Percentiles rank a stretch among this genome's conserved stretches.
These are phyloP conservation scores for Oithona nana DNA, from an alignment of 2,888 invertebrate species.

Conservation along the genomic window DNA sequence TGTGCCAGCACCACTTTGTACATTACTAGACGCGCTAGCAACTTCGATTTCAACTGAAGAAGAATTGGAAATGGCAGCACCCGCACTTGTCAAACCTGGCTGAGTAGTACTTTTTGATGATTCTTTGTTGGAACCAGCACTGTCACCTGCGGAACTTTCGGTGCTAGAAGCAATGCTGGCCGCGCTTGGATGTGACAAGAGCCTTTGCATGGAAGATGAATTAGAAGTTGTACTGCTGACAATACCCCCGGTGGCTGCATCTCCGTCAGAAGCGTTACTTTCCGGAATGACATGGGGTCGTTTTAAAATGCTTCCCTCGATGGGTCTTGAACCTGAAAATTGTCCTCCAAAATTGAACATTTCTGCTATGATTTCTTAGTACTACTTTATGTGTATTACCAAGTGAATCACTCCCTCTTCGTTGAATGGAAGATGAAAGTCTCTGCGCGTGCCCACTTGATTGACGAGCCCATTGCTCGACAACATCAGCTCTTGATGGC, in stretches of 20 bases:
- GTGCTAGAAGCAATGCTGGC: conserved; percentile 7
- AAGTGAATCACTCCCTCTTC: neutral
- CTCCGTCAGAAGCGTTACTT: neutral
- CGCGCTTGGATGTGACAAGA: conserved; percentile 2
- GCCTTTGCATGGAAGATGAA: neutral
- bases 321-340: too few species aligned
- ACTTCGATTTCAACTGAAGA: neutral
- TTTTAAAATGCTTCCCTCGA: neutral
- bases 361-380: neutral
- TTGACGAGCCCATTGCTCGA: conserved; percentile 17
- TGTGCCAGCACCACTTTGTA: too few species aligned
- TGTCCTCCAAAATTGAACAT: too few species aligned
- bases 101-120: neutral
- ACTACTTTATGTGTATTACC: neutral
- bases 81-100: neutral
- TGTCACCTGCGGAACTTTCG: conserved; percentile 9
- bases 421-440: neutral
- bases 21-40: neutral
- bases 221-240: neutral
- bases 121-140: neutral
- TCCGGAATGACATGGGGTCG: neutral
- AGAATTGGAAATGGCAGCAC: neutral
- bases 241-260: too few species aligned
- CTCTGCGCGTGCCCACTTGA: neutral
- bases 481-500: conserved; percentile 7